Evolutionary conservation across 2,888 invertebrate species (phyloP), one percentile per base, ranked within the genome.

Genomic region (Prosapia bicincta): DNA sequence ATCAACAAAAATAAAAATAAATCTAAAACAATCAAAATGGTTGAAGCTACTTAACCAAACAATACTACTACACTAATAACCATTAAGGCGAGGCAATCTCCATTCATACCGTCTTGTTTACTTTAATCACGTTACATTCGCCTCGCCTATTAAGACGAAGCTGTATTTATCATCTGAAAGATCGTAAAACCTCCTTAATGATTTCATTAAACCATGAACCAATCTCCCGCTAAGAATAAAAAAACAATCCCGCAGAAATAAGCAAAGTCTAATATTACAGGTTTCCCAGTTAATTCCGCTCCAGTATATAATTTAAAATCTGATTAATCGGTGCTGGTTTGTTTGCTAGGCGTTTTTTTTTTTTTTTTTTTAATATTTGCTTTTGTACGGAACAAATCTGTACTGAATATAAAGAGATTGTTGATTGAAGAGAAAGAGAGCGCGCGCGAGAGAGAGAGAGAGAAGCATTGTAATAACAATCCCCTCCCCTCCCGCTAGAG

Each of bases 281-380:
- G 20, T 38, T 38, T 38, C 38, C 1, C 38, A 13, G 38, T 54
- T 54, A 54, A 54, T 54, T 54, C 54, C n/a, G 20, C 38, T 54
- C 54, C n/a, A 54, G 54, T n/a, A n/a, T 54, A 54, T 54, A 54
- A 54, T 54, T 54, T 54, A 20, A 54, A 54, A 54, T 20, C 20
- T 6, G n/a, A 54, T 54, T 54, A 54, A 54, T 54, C n/a, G 20
- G 20, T 20, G 54, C 20, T 54, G n/a, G 54, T 54, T 20, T 54
- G 54, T 20, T n/a, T 13, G 20, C 13, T 20, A 20, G n/a, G n/a
- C n/a, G n/a, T n/a, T n/a, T n/a, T n/a, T n/a, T n/a, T n/a, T n/a
- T n/a, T n/a, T n/a, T n/a, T n/a, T n/a, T 54, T 54, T 54, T n/a
- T 54, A 54, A 54, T 54, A 54, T 54, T 54, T 54, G 54, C 54